A percentile compares a stretch with the other conserved stretches of the same genome.
Evolutionary conservation across 1,140 invertebrate genomes (phyloP).

Genomic region (Drosophila pruinosa): DNA sequence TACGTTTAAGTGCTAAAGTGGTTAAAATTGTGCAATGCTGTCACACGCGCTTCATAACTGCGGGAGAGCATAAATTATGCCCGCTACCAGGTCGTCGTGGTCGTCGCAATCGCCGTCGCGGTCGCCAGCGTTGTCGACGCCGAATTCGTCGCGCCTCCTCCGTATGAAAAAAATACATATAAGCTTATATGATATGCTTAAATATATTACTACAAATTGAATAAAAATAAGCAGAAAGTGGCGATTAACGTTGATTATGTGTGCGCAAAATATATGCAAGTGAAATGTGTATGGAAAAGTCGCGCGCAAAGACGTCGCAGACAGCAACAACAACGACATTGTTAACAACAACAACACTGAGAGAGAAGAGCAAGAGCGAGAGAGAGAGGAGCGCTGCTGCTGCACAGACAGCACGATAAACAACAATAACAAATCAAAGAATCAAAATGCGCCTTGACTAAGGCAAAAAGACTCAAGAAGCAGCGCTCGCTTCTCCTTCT

Average conservation of each 20-base stretch:
- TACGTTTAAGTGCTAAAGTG: slow-evolving; percentile 39
- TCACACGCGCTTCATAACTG: neutral
- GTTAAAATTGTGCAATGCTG: slow-evolving; percentile 37
- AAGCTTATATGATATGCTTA: slow-evolving; percentile 11
- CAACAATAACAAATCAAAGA: slow-evolving; percentile 27
- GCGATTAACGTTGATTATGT: slow-evolving; percentile 15
- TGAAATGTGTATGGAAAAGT: slow-evolving; percentile 49
- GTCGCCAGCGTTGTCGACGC: slow-evolving; percentile 25
- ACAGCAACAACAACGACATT: slow-evolving; percentile 15
- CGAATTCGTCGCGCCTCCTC: slow-evolving; percentile 34
- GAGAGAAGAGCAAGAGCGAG: slow-evolving; percentile 2
- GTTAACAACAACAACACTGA: slow-evolving; percentile 19
- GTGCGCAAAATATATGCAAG: slow-evolving; percentile 25
- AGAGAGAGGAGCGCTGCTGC: slow-evolving; percentile 13
- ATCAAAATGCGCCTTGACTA: slow-evolving; percentile 28
- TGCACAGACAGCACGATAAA: slow-evolving; percentile 3
- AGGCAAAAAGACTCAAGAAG: slow-evolving; percentile 7
- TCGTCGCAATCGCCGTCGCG: slow-evolving; percentile 13
- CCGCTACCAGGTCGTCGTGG: slow-evolving; percentile 15
- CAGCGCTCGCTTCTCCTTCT: slow-evolving; percentile 15
- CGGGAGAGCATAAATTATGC: slow-evolving; percentile 25
- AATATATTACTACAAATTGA: slow-evolving; percentile 26
- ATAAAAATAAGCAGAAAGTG: slow-evolving; percentile 15
- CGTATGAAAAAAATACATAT: slow-evolving; percentile 19
- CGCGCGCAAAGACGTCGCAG: slow-evolving; percentile 41